Evolutionary conservation across 1,140 invertebrate species (phyloP).

Genomic region (Trachymyrmex cornetzi): DNA sequence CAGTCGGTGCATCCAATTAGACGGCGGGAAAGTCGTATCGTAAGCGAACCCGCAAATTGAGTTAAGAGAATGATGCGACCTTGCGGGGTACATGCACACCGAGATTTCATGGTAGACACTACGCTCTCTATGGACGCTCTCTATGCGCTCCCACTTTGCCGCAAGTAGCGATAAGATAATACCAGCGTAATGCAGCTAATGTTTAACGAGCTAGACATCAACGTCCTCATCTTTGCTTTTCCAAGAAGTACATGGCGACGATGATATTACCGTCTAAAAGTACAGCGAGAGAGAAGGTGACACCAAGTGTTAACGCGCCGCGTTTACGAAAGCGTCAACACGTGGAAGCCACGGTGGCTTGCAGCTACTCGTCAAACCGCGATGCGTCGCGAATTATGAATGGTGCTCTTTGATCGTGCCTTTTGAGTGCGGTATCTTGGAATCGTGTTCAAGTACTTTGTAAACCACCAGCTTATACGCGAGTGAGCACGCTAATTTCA

Average conservation of each 20-base stretch:
- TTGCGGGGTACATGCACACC: conserved; percentile 3
- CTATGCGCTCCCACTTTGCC: conserved; percentile 17
- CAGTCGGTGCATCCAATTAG: conserved; percentile 32
- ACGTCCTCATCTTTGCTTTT: conserved; percentile 35
- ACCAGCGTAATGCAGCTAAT: conserved; percentile 56
- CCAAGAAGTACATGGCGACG: conserved; percentile 25
- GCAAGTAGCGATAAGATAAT: conserved; percentile 73
- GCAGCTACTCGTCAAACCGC: conserved; percentile 60
- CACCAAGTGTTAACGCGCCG: conserved; percentile 46
- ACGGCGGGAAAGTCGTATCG: conserved; percentile 35
- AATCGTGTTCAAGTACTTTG: conserved; percentile 60
- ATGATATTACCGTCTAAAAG: conserved; percentile 1
- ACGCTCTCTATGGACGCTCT: background rate
- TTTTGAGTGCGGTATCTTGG: conserved; percentile 63
- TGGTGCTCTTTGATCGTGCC: conserved; percentile 71
- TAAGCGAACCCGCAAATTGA: conserved; percentile 32
- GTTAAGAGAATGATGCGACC: conserved; percentile 58
- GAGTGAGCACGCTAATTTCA: conserved; percentile 65
- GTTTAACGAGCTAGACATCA: conserved; percentile 69
- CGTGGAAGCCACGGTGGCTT: conserved; percentile 41
- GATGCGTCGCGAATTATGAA: conserved; percentile 78
- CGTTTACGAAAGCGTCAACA: conserved; percentile 65
- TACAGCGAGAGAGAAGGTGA: conserved; percentile 1
- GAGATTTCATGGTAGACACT: conserved; percentile 42
- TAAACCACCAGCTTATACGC: conserved; percentile 52